Base-by-base conservation (phyloP, 2,797 vertebrate species). In the Myotis myotis region DNA sequence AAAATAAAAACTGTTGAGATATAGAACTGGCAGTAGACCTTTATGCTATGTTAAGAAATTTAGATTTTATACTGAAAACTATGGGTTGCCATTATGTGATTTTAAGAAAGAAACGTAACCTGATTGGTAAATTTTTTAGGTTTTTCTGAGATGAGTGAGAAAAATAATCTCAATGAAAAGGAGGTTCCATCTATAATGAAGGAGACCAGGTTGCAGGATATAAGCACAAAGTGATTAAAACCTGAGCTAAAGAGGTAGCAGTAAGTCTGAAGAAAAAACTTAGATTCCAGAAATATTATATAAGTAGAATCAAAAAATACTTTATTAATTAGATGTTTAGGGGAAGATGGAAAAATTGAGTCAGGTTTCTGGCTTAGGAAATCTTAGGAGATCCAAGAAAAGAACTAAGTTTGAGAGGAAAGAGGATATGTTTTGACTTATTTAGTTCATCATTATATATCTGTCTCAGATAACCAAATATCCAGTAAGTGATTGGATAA, bases 11-110 rank as follows among this genome's bases (percentile, higher is more conserved):
- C 11, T 74, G 6, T 30, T 60, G 36, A 87, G 36, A 82, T 66
- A 80, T 15, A 91, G 7, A 8, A 33, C 36, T 80, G 5, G 30
- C 64, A 13, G 6, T 91, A n/a, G 20, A 20, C 28, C 44, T 91
- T 72, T 78, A 55, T 75, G 38, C 28, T 28, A 83, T 51, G 10
- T 88, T 89, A 79, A 87, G n/a, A 85, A 96, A 51, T 79, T 74
- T 87, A 6, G 4, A 60, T 84, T 93, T 86, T 71, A 92, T 71
- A 44, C 36, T 82, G 23, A 66, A 93, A 85, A 70, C 60, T 71
- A 38, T 80, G 15, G 1, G 4, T 13, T 94, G 10, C 15, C 11
- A 17, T 79, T 87, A 70, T 75, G 22, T 57, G 28, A 55, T 55
- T 89, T 82, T 91, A 68, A 72, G 41, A 62, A 44, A 9, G 41